phyloP scores from a whole-genome alignment of 2,888 invertebrate species.

The Amblyjoppa fuscipennis region DNA sequence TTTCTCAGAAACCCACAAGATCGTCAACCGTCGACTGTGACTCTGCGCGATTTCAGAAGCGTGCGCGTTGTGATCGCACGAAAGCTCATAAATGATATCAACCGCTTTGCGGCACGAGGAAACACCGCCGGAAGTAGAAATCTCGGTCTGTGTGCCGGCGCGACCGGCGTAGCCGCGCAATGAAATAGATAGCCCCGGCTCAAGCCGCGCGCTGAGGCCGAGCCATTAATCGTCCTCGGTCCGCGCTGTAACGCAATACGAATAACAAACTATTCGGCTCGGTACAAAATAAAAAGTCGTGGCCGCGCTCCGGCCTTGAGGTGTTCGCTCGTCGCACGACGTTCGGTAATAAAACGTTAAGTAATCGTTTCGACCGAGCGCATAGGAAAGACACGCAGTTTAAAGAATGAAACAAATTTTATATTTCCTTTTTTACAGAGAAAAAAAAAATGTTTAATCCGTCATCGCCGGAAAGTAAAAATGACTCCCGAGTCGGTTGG shows the following conservation, averaged over 20 bases:
- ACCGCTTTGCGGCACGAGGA: constrained; percentile 6
- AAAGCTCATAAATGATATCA: constrained; percentile 19
- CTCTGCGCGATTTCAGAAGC: neutral
- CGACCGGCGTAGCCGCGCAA: neutral
- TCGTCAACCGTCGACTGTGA: neutral
- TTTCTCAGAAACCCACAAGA: neutral
- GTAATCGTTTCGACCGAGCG: too few species aligned
- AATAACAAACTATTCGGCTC: neutral
- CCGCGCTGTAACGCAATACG: neutral
- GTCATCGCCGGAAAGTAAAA: neutral
- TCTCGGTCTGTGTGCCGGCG: constrained; percentile 33
- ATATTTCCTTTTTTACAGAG: too few species aligned
- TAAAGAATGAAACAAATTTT: too few species aligned
- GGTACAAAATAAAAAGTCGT: neutral
- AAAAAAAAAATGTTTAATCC: neutral
- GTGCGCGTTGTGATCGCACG: neutral
- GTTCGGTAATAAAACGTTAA: too few species aligned
- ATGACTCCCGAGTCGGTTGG: neutral
- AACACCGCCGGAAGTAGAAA: constrained; percentile 43
- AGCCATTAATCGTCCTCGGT: constrained; percentile 39
- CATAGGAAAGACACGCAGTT: too few species aligned
- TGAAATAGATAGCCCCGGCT: neutral
- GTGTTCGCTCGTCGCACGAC: too few species aligned
- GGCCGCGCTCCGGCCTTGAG: neutral
- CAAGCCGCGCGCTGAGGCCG: neutral